Evolutionary conservation across 2,797 vertebrate genomes (phyloP).

Genomic region (Peromyscus eremicus): DNA sequence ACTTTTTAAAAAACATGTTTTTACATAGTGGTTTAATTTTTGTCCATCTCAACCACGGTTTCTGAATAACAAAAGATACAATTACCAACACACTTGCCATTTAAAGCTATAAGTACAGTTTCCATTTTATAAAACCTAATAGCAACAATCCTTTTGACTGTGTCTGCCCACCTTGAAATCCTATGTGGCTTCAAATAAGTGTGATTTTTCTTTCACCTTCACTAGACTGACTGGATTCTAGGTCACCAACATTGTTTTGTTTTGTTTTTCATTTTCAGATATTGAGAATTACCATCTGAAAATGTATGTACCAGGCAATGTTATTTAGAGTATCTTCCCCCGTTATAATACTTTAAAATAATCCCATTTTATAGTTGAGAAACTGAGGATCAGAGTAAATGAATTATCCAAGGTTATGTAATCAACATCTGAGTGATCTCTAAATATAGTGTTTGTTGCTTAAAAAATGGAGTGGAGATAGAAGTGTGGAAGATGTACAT

Average conservation of each 20-base stretch:
- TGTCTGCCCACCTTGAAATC: not conserved
- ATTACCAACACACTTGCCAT: not conserved
- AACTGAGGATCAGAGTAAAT: not conserved
- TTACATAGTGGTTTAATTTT: not conserved
- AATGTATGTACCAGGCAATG: not conserved
- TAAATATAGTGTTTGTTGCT: not conserved
- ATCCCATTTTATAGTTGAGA: not conserved
- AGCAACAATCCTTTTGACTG: not conserved
- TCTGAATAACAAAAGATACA: not conserved
- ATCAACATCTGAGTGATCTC: not conserved
- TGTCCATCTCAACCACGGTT: not conserved
- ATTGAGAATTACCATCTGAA: not conserved
- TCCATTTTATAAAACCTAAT: not conserved
- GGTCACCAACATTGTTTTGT: not conserved
- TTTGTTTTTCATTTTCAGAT: constrained; percentile 1
- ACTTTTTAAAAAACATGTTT: not conserved
- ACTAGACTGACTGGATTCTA: not conserved
- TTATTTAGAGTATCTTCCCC: not conserved
- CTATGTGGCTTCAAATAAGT: not conserved
- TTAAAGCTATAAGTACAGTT: not conserved
- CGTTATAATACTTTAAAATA: not conserved
- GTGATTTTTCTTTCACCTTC: not conserved
- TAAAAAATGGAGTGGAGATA: not conserved
- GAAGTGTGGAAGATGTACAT: not conserved
- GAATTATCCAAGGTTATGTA: constrained; percentile 7